These are phyloP conservation scores for Remorina albescens DNA, from an alignment of 2,797 vertebrate species.

Conservation along the genomic window DNA sequence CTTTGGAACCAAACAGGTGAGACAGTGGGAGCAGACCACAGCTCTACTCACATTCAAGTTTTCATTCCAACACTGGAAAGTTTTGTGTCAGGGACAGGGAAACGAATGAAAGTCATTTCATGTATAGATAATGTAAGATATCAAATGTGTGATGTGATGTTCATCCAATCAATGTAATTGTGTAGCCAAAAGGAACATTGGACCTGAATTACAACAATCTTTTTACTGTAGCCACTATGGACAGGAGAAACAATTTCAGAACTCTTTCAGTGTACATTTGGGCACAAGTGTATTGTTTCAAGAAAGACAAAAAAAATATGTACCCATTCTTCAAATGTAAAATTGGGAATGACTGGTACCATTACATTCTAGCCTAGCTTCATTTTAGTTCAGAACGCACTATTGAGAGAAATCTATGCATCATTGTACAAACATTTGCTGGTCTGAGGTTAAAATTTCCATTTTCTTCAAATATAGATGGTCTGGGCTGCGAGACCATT, in stretches of 20 bases:
- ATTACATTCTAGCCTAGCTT: too few relatives aligned
- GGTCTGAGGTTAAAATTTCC: neutral
- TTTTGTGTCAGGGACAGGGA: too few relatives aligned
- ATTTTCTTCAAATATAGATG: neutral
- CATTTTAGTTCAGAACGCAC: too few relatives aligned
- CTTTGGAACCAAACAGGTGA: too few relatives aligned
- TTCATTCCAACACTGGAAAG: too few relatives aligned
- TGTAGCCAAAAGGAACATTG: neutral
- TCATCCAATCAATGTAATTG: neutral
- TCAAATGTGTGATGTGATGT: neutral
- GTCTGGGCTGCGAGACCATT: neutral
- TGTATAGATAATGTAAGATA: neutral
- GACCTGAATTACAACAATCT: neutral
- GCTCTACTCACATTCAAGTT: too few relatives aligned
- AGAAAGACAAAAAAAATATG: neutral
- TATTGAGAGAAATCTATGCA: neutral
- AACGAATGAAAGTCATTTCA: too few relatives aligned
- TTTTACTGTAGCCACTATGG: neutral
- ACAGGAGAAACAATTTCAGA: neutral
- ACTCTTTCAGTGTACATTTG: neutral
- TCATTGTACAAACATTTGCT: neutral
- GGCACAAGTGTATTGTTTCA: neutral
- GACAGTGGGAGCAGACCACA: too few relatives aligned
- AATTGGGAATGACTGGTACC: too few relatives aligned
- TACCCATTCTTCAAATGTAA: neutral